A percentile compares a stretch with the other conserved stretches of the same genome.
Evolutionary conservation across 2,113 vertebrate genomes (phyloP).

Genomic region (Sarotherodon lohbergeri): DNA sequence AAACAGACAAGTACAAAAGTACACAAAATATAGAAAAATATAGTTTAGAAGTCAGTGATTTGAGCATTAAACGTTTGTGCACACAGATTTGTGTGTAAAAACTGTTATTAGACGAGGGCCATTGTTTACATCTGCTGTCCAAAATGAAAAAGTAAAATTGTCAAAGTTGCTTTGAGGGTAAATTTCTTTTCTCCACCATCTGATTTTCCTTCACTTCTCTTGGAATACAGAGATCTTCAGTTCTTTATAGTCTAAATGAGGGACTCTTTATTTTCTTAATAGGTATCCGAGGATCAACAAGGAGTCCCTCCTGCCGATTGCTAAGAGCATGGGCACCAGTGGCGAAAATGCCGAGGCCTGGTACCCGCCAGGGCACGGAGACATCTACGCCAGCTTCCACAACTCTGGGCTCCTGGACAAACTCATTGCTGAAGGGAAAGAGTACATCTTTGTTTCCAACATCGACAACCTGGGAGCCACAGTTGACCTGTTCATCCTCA

Average conservation of each 20-base stretch:
- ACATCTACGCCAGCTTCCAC: constrained; percentile 91
- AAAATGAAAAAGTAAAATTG: rapidly evolving
- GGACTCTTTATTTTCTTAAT: background rate
- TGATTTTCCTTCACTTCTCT: background rate
- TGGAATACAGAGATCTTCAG: background rate
- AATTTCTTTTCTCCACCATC: background rate
- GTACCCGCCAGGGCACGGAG: constrained; percentile 95
- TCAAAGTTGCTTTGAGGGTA: background rate
- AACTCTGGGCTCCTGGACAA: constrained; percentile 89
- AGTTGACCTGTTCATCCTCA: constrained; percentile 93
- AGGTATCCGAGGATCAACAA: constrained; percentile 97
- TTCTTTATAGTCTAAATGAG: background rate
- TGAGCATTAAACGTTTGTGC: rapidly evolving
- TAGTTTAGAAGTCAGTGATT: background rate
- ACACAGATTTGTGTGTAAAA: background rate
- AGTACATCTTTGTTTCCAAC: constrained; percentile 98
- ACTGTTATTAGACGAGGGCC: background rate
- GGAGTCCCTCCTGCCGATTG: constrained; percentile 91
- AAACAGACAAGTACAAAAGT: background rate
- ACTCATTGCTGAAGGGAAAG: constrained; percentile 86
- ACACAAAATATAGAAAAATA: background rate
- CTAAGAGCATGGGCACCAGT: constrained; percentile 78
- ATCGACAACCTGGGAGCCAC: constrained; percentile 98
- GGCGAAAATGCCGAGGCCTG: constrained; percentile 88
- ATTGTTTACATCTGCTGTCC: background rate